Conservation (phyloP, 2,888 invertebrate species). For the Chirona hameri region DNA sequence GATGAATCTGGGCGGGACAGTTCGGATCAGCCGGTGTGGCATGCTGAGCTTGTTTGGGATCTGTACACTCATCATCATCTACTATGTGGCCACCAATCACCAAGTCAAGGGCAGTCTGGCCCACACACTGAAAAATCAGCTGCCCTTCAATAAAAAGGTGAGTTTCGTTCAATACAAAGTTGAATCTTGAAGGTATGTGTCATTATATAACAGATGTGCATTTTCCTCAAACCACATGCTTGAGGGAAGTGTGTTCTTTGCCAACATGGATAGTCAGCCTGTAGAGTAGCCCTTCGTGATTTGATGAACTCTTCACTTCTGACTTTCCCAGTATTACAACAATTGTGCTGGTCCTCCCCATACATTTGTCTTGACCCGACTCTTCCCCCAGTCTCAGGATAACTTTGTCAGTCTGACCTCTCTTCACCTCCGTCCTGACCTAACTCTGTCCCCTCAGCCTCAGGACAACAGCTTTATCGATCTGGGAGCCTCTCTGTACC, state of each 20-base stretch:
- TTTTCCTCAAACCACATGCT: too few species aligned
- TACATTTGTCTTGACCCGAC: too few species aligned
- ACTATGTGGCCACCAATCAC: not conserved
- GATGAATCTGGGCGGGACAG: not conserved
- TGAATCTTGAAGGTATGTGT: not conserved
- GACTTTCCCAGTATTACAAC: not conserved
- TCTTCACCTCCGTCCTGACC: too few species aligned
- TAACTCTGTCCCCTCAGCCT: too few species aligned
- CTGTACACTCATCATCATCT: not conserved
- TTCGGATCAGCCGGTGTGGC: not conserved
- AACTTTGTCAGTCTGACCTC: constrained; percentile 46
- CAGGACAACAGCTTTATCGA: too few species aligned
- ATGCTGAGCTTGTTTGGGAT: not conserved
- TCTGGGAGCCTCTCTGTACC: too few species aligned
- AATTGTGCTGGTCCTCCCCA: too few species aligned
- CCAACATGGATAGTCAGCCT: too few species aligned
- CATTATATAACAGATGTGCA: too few species aligned
- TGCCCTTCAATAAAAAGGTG: not conserved
- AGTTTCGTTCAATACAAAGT: too few species aligned
- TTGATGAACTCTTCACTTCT: not conserved
- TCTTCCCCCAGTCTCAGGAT: not conserved
- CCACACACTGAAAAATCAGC: not conserved
- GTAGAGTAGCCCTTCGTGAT: not conserved
- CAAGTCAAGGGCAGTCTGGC: not conserved
- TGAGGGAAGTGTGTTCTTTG: too few species aligned